These are phyloP conservation scores for Agrilus biguttatus DNA, from an alignment of 2,888 invertebrate genomes.

Conservation along the genomic window DNA sequence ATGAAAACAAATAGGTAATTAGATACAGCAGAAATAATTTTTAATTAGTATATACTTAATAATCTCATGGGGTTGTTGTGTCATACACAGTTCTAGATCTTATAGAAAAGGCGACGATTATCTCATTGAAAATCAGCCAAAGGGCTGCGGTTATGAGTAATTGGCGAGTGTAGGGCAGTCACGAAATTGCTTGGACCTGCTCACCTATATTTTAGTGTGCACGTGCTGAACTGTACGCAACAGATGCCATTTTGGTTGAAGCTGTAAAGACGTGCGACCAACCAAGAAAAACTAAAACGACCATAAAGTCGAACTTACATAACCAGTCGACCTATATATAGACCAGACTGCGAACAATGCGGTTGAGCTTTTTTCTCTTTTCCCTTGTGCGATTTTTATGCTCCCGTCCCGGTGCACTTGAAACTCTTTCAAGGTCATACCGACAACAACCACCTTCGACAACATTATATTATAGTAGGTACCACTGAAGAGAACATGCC, in stretches of 20 bases:
- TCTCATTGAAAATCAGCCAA: no score
- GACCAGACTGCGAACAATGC: conserved; percentile 31
- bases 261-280: conserved; percentile 12
- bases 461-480: no score
- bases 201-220: conserved; percentile 21
- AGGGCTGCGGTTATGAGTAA: no score
- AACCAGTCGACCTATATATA: conserved; percentile 27
- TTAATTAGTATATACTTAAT: no score
- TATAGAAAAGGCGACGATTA: not conserved
- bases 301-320: conserved; percentile 14
- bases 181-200: conserved; percentile 15
- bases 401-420: conserved; percentile 12
- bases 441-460: no score
- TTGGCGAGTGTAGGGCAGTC: conserved; percentile 9
- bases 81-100: no score
- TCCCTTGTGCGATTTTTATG: conserved; percentile 17
- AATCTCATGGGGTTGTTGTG: no score
- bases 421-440: conserved; percentile 19
- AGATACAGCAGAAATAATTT: no score
- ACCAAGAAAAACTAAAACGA: conserved; percentile 10
- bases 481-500: no score
- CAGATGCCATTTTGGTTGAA: conserved; percentile 25
- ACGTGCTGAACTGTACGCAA: conserved; percentile 19
- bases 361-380: conserved; percentile 14
- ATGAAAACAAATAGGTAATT: no score